A percentile compares a stretch with the other conserved stretches of the same genome.
Conservation (phyloP, 1,140 invertebrate species). For the Episyrphus balteatus region DNA sequence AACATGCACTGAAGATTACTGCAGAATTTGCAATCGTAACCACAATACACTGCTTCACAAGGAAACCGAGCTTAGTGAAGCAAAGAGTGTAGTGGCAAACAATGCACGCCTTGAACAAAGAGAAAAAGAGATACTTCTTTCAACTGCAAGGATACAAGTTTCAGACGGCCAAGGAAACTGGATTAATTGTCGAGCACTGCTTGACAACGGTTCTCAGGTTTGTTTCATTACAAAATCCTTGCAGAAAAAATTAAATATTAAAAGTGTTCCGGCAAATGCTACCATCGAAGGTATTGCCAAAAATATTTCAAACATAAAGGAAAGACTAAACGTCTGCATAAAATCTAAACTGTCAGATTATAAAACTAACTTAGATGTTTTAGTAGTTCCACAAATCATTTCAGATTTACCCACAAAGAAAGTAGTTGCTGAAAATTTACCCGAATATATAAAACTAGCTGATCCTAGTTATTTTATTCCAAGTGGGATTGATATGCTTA, state of each 20-base stretch:
- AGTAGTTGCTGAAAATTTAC: slow-evolving; percentile 1
- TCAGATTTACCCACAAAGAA: not conserved
- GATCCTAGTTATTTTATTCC: slow-evolving; percentile 21
- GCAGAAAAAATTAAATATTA: slow-evolving; percentile 6
- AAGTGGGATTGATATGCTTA: slow-evolving; percentile 15
- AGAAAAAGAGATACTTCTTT: not conserved
- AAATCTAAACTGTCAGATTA: not conserved
- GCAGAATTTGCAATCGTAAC: not conserved
- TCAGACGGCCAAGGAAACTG: not conserved
- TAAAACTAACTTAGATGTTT: not conserved
- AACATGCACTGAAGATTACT: not conserved
- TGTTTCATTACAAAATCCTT: slow-evolving; percentile 6
- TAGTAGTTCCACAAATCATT: not conserved
- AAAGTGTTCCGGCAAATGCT: not conserved
- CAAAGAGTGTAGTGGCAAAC: not conserved
- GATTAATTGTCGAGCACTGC: slow-evolving; percentile 1
- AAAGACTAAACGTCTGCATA: slow-evolving; percentile 1
- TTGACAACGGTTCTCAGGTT: slow-evolving; percentile 5
- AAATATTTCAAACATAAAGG: not conserved
- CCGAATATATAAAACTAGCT: slow-evolving; percentile 11
- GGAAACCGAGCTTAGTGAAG: not conserved
- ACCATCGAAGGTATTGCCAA: slow-evolving; percentile 1
- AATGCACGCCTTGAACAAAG: not conserved
- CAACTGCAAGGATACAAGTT: not conserved
- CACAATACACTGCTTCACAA: not conserved